Percentiles rank a stretch among this genome's conserved stretches.
Evolutionary conservation across 2,113 vertebrate genomes (phyloP).

Genomic region (Rattus rattus): DNA sequence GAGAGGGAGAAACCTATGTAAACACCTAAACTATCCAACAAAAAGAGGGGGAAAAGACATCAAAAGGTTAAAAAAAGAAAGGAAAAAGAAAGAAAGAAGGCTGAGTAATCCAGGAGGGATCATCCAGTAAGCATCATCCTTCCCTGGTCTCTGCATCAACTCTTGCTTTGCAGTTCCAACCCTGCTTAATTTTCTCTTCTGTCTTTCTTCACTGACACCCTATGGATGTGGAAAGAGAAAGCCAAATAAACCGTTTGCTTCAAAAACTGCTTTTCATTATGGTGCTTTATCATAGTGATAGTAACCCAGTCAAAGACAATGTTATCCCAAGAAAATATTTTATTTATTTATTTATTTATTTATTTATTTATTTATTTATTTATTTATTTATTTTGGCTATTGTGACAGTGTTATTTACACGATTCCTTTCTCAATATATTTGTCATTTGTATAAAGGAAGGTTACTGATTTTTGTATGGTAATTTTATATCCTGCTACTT

Average conservation of each 20-base stretch:
- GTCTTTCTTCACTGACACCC: background rate
- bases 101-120: no score
- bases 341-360: no score
- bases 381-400: background rate
- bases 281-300: background rate
- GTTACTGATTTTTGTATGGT: background rate
- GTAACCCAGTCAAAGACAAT: background rate
- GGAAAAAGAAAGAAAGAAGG: background rate
- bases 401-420: background rate
- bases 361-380: background rate
- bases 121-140: no score
- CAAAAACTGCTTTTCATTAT: background rate
- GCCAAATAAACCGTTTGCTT: background rate
- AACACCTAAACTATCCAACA: no score
- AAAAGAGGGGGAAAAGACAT: no score
- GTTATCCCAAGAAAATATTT: background rate
- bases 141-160: background rate
- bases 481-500: background rate
- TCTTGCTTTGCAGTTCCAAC: no score
- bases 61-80: no score
- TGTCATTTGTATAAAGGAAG: background rate
- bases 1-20: no score
- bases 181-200: background rate
- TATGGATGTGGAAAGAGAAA: background rate
- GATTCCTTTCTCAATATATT: background rate